Base-by-base conservation (phyloP, 1,140 invertebrate species). In the Sarcophaga bullata region DNA sequence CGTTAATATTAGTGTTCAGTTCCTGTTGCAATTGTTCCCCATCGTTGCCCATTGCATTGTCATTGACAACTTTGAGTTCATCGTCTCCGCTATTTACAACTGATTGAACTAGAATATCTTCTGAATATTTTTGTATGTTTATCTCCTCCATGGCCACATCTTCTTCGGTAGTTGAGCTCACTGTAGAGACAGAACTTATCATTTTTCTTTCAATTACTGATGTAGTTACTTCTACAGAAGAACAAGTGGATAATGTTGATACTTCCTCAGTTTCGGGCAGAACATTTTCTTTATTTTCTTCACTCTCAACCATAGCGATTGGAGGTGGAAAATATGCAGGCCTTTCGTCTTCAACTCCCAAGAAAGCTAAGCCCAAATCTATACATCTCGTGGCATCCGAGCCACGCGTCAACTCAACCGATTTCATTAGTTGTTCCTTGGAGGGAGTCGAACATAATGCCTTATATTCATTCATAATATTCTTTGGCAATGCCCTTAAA, bases 381-480 rank as follows among this genome's bases (percentile, higher is more conserved):
- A 80, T n/a, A 46, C 68, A 83, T 75, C 46, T 17, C 1, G 50
- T 54, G 8, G 52, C 80, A 9, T 80, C 52, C 0, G 82, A 83
- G 0, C 82, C 82, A 48, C 82, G 80, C 8, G 52, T 54, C 25
- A 83, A 50, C 37, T 83, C 82, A 0, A 83, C 82, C 9, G 76
- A 81, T 47, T 80, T 78, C 3, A 83, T n/a, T 15, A 83, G 11
- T 47, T 83, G 82, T 48, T 83, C 82, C 80, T 89, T 89, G 1
- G 86, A 85, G 0, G 88, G 88, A 6, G 88, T 89, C 15, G 88
- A 89, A 72, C 86, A 83, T 9, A 86, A 50, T 3, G 86, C 87
- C 37, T 89, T 89, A 82, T 86, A 87, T 73, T 85, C 84, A 19
- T 85, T 85, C 0, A 89, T 11, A 8, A 89, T 80, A 46, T 85